Base-by-base conservation (phyloP, 1,140 invertebrate species). In the Bombus picipes region DNA sequence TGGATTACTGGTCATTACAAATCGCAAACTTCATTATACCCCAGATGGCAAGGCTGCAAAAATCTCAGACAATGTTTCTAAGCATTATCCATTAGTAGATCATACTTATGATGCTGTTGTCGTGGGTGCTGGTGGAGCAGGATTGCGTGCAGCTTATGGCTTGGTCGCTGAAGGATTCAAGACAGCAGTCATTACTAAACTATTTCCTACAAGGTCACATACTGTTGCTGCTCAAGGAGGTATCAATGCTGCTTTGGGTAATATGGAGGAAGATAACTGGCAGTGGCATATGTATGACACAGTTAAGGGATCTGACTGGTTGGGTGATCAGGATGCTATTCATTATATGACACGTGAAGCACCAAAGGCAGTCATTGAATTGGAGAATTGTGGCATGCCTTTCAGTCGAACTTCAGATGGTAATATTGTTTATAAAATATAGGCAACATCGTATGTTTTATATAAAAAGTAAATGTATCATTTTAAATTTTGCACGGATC, bases 231-330 rank as follows among this genome's bases (percentile, higher is more conserved):
- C 99, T 34, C 99, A 99, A 95, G 98, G 99, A 87, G 99, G 99
- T 81, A 98, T 99, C 87, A 99, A 99, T 96, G 99, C 99, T 81
- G 98, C 99, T 32, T 94, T 97, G 88, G 96, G 96, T 94, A 95
- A 95, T 88, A 96, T 96, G 95, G 99, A 99, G 95, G 97, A 97
- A 32, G 99, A 99, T 93, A 97, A 98, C 91, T 99, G 99, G 99
- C 96, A 97, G 59, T 99, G 98, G 97, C 99, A 99, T 93, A 99
- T 99, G 97, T 99, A 99, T 95, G 99, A 98, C 94, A 99, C 99
- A 13, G 98, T 99, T 10, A 99, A 99, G 95, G 99, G 99, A n/a
- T 99, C 98, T 71, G 99, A 99, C 96, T 99, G 99, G 99, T 96
- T 99, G 10, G 99, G 99, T 89, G 99, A 99, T 95, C 98, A 99